phyloP scores from a whole-genome alignment of 2,888 invertebrate species.

The Drepana falcataria region DNA sequence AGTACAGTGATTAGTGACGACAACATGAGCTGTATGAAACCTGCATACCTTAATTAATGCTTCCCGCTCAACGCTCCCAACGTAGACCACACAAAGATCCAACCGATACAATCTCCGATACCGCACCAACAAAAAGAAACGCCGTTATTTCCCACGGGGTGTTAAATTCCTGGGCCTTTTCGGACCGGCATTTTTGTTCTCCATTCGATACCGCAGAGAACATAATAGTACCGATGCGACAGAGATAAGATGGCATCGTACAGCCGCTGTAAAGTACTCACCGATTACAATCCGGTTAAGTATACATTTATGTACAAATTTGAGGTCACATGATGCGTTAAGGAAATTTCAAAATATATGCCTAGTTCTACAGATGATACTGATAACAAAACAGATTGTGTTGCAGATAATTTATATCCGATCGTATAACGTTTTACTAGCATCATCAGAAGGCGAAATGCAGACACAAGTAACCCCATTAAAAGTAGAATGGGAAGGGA shows the following conservation, averaged over 20 bases:
- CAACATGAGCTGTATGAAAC: too few species aligned
- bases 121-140: constrained; percentile 55
- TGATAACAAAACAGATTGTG: too few species aligned
- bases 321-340: too few species aligned
- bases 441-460: too few species aligned
- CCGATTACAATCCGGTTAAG: neutral
- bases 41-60: too few species aligned
- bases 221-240: neutral
- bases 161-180: constrained; percentile 45
- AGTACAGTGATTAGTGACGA: too few species aligned
- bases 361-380: too few species aligned
- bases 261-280: neutral
- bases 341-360: too few species aligned
- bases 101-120: constrained; percentile 58
- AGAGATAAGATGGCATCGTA: neutral
- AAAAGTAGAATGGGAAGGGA: too few species aligned
- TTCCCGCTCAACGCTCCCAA: constrained; percentile 8
- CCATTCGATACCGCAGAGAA: neutral
- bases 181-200: constrained; percentile 11
- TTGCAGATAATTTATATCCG: too few species aligned
- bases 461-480: too few species aligned
- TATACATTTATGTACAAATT: neutral
- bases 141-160: constrained; percentile 72
- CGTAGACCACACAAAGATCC: constrained; percentile 20
- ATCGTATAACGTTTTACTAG: too few species aligned